Evolutionary conservation across 2,888 invertebrate species (phyloP).

Genomic region (Phragmatobia fuliginosa): DNA sequence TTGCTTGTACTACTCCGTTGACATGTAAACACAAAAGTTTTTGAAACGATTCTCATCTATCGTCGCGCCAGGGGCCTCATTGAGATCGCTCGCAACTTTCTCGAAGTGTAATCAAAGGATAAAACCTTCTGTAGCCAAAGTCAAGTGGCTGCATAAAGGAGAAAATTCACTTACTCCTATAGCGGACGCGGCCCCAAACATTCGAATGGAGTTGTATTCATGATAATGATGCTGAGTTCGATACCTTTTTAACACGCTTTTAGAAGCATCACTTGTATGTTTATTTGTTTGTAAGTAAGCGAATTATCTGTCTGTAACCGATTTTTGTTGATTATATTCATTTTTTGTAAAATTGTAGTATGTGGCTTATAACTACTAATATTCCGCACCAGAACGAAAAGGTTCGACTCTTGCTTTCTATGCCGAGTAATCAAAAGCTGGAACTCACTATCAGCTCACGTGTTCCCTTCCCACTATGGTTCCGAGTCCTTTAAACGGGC

Average conservation of each 20-base stretch:
- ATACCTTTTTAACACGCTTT: constrained; percentile 15
- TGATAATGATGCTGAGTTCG: constrained; percentile 47
- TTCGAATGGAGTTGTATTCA: constrained; percentile 57
- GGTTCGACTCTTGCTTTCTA: too few species aligned
- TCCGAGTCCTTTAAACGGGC: too few species aligned
- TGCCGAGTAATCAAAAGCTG: too few species aligned
- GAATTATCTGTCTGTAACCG: too few species aligned
- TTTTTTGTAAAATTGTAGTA: too few species aligned
- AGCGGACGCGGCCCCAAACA: constrained; percentile 78
- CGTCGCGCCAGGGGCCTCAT: constrained; percentile 61
- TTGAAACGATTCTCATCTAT: constrained; percentile 69
- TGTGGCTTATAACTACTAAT: too few species aligned
- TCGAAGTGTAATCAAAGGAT: constrained; percentile 78
- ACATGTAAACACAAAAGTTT: constrained; percentile 62
- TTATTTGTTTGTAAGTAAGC: too few species aligned
- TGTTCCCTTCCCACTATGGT: too few species aligned
- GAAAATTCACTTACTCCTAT: constrained; percentile 82
- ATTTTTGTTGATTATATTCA: too few species aligned
- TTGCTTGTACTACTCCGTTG: constrained; percentile 41
- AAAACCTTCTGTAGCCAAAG: constrained; percentile 73
- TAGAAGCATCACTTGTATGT: too few species aligned
- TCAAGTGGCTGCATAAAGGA: constrained; percentile 78
- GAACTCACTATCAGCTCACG: too few species aligned
- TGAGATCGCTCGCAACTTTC: constrained; percentile 60
- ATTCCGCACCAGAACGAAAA: too few species aligned